phyloP scores from a whole-genome alignment of 2,797 vertebrate species.

The Dallia pectoralis region DNA sequence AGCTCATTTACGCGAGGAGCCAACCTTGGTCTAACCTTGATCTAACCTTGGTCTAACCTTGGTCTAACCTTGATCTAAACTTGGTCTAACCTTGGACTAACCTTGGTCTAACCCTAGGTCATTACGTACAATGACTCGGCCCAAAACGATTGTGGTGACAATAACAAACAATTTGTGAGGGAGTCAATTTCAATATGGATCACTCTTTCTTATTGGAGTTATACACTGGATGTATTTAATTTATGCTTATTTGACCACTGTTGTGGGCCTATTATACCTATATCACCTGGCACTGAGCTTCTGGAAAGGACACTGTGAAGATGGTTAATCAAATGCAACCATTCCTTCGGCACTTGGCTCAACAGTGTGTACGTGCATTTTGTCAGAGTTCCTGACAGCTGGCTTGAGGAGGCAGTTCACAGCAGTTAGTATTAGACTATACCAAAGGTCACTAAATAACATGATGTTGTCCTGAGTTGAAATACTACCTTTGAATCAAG shows the following conservation, averaged over 20 bases:
- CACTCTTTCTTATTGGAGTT: slow-evolving; percentile 16
- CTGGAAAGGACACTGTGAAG: slow-evolving; percentile 49
- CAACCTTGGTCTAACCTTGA: too few species aligned
- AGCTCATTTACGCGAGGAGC: too few species aligned
- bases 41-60: too few species aligned
- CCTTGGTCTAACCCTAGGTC: too few species aligned
- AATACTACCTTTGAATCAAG: neutral
- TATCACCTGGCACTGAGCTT: slow-evolving; percentile 28
- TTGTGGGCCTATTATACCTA: slow-evolving; percentile 44
- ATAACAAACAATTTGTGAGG: too few species aligned
- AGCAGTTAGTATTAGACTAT: neutral
- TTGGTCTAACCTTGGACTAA: too few species aligned
- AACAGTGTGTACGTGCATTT: slow-evolving; percentile 33
- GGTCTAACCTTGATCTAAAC: too few species aligned
- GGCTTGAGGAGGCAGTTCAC: slow-evolving; percentile 30
- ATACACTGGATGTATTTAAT: neutral
- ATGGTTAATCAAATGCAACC: slow-evolving; percentile 63
- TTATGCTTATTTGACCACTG: slow-evolving; percentile 7
- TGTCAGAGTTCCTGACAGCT: slow-evolving; percentile 54
- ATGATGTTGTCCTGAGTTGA: neutral
- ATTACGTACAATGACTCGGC: too few species aligned
- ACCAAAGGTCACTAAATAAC: neutral
- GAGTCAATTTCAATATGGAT: neutral
- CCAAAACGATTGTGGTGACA: too few species aligned
- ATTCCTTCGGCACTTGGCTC: slow-evolving; percentile 40